phyloP scores from a whole-genome alignment of 2,797 vertebrate species.

The Coendou prehensilis region DNA sequence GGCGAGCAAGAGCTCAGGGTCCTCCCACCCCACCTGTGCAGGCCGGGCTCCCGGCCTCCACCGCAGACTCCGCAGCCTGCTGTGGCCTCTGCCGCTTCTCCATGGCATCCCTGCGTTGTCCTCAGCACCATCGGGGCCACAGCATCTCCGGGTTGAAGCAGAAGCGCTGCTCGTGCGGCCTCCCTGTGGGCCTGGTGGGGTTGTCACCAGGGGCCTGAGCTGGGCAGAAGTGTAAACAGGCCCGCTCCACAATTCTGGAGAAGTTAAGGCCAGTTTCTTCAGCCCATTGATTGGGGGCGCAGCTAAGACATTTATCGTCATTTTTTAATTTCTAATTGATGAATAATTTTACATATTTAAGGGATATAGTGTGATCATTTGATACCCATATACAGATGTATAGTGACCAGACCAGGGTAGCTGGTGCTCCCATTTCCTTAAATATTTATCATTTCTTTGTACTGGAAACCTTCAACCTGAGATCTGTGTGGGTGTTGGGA shows the following conservation, averaged over 20 bases:
- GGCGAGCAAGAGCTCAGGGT: slow-evolving; percentile 17
- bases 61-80: not conserved
- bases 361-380: not conserved
- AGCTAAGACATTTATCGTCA: not conserved
- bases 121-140: not conserved
- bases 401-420: not conserved
- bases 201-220: too few species aligned
- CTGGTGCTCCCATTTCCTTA: not conserved
- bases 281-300: not conserved
- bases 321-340: not conserved
- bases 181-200: too few species aligned
- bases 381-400: not conserved
- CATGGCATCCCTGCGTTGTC: accelerated
- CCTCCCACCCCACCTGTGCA: not conserved
- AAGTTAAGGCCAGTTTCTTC: slow-evolving; percentile 21
- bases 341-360: not conserved
- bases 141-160: not conserved
- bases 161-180: not conserved
- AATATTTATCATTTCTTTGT: not conserved
- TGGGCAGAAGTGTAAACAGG: not conserved
- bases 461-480: not conserved
- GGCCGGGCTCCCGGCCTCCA: not conserved
- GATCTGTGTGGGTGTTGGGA: not conserved
- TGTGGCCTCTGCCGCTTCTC: not conserved
- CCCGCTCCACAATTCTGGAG: not conserved